Evolutionary conservation across 2,113 vertebrate species (phyloP).

Genomic region (Crotophaga sulcirostris): DNA sequence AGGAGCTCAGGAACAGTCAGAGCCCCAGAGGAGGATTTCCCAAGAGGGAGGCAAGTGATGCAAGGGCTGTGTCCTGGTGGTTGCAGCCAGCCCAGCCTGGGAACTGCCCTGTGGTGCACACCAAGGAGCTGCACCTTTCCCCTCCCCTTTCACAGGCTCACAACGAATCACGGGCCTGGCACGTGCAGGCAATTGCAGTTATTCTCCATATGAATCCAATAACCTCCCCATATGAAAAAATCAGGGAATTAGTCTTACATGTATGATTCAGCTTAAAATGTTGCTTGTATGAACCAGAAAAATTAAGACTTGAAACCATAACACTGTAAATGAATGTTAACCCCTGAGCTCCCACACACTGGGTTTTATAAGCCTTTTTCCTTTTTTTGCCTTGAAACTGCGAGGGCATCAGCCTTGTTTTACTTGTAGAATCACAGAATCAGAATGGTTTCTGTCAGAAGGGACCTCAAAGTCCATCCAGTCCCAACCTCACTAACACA

Average conservation of each 20-base stretch:
- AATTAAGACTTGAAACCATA: background rate
- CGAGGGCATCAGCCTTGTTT: background rate
- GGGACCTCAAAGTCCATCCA: no score
- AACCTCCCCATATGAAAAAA: background rate
- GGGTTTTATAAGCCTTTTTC: background rate
- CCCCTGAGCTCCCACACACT: background rate
- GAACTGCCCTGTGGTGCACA: fast-evolving
- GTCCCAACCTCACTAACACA: no score
- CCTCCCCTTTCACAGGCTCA: no score
- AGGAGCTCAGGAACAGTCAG: background rate
- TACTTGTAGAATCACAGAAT: no score
- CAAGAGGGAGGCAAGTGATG: fast-evolving
- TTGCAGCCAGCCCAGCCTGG: background rate
- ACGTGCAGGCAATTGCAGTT: background rate
- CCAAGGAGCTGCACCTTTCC: background rate
- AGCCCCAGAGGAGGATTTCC: background rate
- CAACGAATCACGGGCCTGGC: background rate
- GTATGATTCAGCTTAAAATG: background rate
- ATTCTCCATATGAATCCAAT: background rate
- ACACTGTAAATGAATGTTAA: background rate
- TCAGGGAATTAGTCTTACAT: background rate
- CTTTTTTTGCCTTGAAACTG: background rate
- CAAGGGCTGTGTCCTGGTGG: background rate
- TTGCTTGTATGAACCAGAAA: background rate
- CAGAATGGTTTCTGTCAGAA: no score